Evolutionary conservation across 2,888 invertebrate species (phyloP), one percentile per base, ranked within the genome.

Genomic region (Thera obeliscata): DNA sequence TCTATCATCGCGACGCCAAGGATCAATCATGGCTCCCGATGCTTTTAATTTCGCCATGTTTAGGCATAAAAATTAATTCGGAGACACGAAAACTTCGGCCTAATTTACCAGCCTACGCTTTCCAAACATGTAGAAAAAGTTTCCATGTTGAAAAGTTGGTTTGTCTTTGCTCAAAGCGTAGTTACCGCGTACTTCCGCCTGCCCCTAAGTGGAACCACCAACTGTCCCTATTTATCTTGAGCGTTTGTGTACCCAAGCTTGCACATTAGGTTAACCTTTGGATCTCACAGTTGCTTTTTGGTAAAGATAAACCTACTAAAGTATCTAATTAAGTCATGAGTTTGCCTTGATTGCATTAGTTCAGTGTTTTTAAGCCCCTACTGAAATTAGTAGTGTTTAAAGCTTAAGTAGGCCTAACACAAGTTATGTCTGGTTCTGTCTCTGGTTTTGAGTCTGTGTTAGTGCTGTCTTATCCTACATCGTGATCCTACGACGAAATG

Each of bases 61-160:
- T 49, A 55, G 48, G 58, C 55, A 41, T 41, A 12, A 35, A 67
- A 62, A 67, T 67, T 62, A 41, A 66, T 66, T 54, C 66, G 2
- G n/a, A 49, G 55, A 55, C 67, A 67, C 59, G 62, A 49, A 52
- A 63, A 48, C 55, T 9, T 60, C 43, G 52, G 35, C 36, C 38
- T 7, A 12, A 22, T 57, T 62, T 50, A 33, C 12, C 22, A n/a
- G 56, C 35, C 38, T 56, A n/a, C 9, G 35, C 56, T 56, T 56
- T 43, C 9, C 12, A 62, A 60, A 33, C n/a, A 33, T n/a, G 33
- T 2, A n/a, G n/a, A 48, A 57, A 57, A 55, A 57, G 52, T 64
- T 58, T 52, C 2, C 11, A 6, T 52, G 56, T 56, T 63, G 22
- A 49, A 63, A 56, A 63, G 62, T 49, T 35, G 41, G 46, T 55